Evolutionary conservation across 2,888 invertebrate species (phyloP).

Genomic region (Mesochorus sp.): DNA sequence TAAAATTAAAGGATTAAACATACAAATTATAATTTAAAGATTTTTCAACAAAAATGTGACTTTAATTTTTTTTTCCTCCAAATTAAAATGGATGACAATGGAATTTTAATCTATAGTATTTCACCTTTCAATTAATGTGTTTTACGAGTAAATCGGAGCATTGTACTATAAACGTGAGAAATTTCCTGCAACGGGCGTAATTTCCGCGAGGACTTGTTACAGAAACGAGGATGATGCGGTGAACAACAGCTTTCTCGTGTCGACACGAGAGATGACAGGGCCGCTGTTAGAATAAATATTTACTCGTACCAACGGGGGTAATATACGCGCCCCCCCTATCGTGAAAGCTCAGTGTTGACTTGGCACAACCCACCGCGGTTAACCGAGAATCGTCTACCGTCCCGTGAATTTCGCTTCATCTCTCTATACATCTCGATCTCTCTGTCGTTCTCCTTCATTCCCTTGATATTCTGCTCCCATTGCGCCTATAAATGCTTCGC

Average conservation of each 20-base stretch:
- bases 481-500: conserved; percentile 50
- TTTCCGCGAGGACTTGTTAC: conserved; percentile 22
- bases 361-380: conserved; percentile 53
- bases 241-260: conserved; percentile 22
- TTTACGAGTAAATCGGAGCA: not conserved
- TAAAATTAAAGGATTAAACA: no score
- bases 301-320: conserved; percentile 53
- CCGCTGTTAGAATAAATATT: conserved; percentile 63
- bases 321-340: conserved; percentile 48
- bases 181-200: conserved; percentile 43
- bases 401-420: conserved; percentile 29
- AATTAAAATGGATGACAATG: no score
- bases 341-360: conserved; percentile 54
- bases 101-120: no score
- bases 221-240: conserved; percentile 15
- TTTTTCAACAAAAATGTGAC: no score
- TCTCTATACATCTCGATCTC: not conserved
- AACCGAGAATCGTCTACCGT: conserved; percentile 55
- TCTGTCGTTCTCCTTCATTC: conserved; percentile 25
- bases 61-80: no score
- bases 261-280: conserved; percentile 45
- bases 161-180: conserved; percentile 5
- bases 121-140: no score
- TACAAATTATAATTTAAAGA: no score
- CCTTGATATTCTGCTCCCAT: conserved; percentile 32